Evolutionary conservation across 2,113 vertebrate species (phyloP), one percentile per base, ranked within the genome.

Genomic region (Brienomyrus longianalis): DNA sequence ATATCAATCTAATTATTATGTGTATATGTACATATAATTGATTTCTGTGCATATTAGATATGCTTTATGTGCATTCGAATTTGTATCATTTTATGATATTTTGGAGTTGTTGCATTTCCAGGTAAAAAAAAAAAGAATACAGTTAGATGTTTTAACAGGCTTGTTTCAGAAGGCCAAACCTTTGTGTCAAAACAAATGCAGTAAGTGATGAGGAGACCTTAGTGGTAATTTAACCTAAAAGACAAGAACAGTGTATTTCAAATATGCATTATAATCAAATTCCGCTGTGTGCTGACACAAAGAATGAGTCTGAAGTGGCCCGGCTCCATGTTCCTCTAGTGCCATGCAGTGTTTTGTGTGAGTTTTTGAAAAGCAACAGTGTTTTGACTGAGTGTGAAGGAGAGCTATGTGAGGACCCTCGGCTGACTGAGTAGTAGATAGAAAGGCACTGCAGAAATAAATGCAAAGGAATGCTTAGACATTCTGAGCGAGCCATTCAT

Each of bases 401-500:
- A 59, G 80, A 27, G 48, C 13, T 43, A 74, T 6, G 59, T 77
- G 56, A 89, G 90, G 31, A 62, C 83, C 45, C 80, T 62, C 90
- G 85, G 89, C 85, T 90, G 84, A 87, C 62, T 45, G 27, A 27
- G 31, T 74, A n/a, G 54, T 35, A 51, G 35, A 66, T 19, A 85
- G 39, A 15, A 70, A 85, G 15, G 45, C 54, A 19, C 27, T 54
- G 43, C 31, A 23, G 35, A 86, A n/a, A 48, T 23, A 56, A 47
- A 48, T 45, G 27, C 86, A 48, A 35, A 70, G 83, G 83, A 88
- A 90, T 90, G 90, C 59, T 80, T 80, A 48, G 31, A 74, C 87
- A 88, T 83, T 56, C 50, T 31, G 54, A 90, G 90, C 83, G 51
- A 88, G 43, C 39, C 90, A 86, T 88, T 52, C 90, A 77, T 52